phyloP scores from a whole-genome alignment of 2,113 vertebrate species.

The Holacanthus passer region DNA sequence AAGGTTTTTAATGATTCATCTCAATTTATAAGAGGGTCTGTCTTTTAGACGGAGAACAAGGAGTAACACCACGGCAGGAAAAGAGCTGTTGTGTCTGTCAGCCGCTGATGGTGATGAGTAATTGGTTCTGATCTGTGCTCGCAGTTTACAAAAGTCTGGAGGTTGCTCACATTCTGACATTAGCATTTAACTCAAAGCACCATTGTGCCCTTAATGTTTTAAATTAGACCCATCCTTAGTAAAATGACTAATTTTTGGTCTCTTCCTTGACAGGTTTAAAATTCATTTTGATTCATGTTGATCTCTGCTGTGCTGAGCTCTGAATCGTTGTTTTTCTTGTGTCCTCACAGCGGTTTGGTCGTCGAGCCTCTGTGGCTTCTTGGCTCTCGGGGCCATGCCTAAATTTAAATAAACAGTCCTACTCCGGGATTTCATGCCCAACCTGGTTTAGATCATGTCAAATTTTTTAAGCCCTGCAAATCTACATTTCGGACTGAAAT shows the following conservation, averaged over 20 bases:
- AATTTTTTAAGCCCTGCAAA: conserved; percentile 49
- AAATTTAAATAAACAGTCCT: conserved; percentile 70
- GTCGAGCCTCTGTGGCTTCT: conserved; percentile 30
- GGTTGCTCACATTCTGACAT: no score
- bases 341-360: conserved; percentile 17
- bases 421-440: conserved; percentile 69
- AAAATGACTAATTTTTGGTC: accelerated
- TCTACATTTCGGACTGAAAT: conserved; percentile 61
- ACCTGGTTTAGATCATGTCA: conserved; percentile 76
- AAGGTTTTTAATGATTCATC: conserved; percentile 27
- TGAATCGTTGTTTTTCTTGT: conserved; percentile 22
- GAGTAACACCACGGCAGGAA: background rate
- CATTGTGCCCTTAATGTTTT: background rate
- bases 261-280: background rate
- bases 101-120: conserved; percentile 1
- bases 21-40: conserved; percentile 16
- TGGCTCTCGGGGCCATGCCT: conserved; percentile 27
- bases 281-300: background rate
- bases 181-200: no score
- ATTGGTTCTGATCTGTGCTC: background rate
- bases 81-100: background rate
- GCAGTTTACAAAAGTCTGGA: background rate
- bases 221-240: background rate
- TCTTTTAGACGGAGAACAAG: conserved; percentile 14
- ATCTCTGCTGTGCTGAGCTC: background rate